Base-by-base conservation (phyloP, 2,797 vertebrate species). In the Microctenopoma lineatum region DNA sequence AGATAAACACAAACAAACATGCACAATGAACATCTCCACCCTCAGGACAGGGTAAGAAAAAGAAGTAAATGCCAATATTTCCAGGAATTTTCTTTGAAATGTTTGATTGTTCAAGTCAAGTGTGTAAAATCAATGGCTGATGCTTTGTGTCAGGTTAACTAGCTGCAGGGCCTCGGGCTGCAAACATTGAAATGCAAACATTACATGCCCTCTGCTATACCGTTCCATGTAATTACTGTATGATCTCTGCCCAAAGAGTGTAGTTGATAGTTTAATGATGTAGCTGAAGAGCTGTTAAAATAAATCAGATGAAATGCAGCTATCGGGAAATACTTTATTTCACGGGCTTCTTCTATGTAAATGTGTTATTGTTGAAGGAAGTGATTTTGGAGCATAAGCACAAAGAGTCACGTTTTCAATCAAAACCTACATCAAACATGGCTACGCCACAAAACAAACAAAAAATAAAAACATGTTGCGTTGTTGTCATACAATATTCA, bases 61-160 rank as follows among this genome's bases (percentile, higher is more conserved):
- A 48, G 54, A 87, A 90, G 88, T 85, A 94, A 94, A 93, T 88
- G 92, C 86, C 93, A 94, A 80, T 83, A 92, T 90, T 91, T 93
- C 87, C 87, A 86, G 89, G 83, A 74, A 85, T 84, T 80, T 89
- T 53, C 66, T 74, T 75, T 55, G 69, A 86, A 88, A 75, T 80
- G 77, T 86, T 84, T 91, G 84, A 93, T 84, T 86, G 87, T 77
- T 75, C 42, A 80, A 80, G 87, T 89, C 70, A 76, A 87, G 88
- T 81, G 26, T 86, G 80, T 80, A 61, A 86, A 87, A 90, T 84
- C 79, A 75, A 85, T 66, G 73, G 44, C 47, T 76, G 75, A 60
- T 74, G 72, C 65, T 71, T 76, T 77, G 57, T 70, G 73, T 74
- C 66, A 80, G 62, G 59, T 56, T 65, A 77, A 82, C 61, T 67